Base-by-base conservation (phyloP, 2,113 vertebrate genomes). In the Porphyrio hochstetteri region DNA sequence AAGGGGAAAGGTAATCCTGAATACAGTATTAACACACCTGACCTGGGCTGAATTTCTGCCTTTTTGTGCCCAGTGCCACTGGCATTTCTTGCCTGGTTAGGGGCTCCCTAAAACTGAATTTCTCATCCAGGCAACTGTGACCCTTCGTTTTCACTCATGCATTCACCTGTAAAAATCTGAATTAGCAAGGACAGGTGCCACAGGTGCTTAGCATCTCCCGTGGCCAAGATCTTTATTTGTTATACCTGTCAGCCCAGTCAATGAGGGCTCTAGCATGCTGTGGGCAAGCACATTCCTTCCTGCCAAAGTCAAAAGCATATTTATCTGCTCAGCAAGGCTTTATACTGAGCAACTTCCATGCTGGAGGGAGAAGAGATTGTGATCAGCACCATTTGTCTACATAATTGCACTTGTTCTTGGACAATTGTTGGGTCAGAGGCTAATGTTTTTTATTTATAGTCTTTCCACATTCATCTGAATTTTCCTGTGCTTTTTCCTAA, bases 351-450 rank as follows among this genome's bases (percentile, higher is more conserved):
- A 55, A 81, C 46, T 57, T 50, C 38, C n/a, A 28, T 48, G 28
- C 50, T 53, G 28, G 29, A 56, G 35, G 75, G 63, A 92, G 77
- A 86, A 77, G 35, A 38, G 70, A 55, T 23, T 88, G 76, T 25
- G 55, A 93, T 94, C 82, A 84, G 67, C 80, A 67, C 82, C 74
- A 46, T 90, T 93, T 92, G 77, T 91, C 91, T 94, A 77, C 21
- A 38, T 82, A 96, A 97, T 67, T 82, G 31, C 36, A n/a, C 60
- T 82, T 81, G 74, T 71, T 92, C 91, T 65, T 65, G 69, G 78
- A 60, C 91, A 86, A 76, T 68, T 74, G 57, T 53, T 77, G 63
- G 59, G 80, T 69, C 79, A 92, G 74, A 89, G 87, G 68, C 40
- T 72, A 92, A 92, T 1, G 7, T 8, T 61, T 88, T 91, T 95